Percentiles rank a stretch among this genome's conserved stretches.
These are phyloP conservation scores for Glyphotaelius pellucidus DNA, from an alignment of 2,888 invertebrate species.

Conservation along the genomic window DNA sequence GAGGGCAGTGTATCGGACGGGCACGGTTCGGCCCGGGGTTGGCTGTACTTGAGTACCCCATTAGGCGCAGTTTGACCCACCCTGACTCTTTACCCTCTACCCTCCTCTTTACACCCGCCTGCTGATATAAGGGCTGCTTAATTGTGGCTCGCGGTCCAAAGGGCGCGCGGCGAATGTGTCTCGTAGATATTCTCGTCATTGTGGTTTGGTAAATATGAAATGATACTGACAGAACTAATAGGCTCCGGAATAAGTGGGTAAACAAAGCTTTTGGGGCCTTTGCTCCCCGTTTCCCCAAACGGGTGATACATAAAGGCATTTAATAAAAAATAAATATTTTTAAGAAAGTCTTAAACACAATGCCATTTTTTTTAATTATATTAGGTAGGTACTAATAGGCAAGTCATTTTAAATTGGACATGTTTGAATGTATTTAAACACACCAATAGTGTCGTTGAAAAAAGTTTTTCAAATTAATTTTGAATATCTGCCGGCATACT, in stretches of 20 bases:
- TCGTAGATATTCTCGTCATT: neutral
- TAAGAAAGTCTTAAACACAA: neutral
- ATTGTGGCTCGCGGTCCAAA: slow-evolving; percentile 26
- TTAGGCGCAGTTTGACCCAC: slow-evolving; percentile 43
- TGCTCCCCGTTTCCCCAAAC: neutral
- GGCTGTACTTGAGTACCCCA: slow-evolving; percentile 38
- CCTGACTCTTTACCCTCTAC: slow-evolving; percentile 24
- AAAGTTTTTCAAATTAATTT: too few species aligned
- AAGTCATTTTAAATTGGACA: too few species aligned
- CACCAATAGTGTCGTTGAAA: too few species aligned
- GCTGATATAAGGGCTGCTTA: slow-evolving; percentile 33
- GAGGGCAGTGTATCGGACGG: slow-evolving; percentile 37
- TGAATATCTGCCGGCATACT: too few species aligned
- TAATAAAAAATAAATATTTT: neutral
- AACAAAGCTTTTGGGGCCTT: neutral
- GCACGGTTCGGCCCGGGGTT: slow-evolving; percentile 14
- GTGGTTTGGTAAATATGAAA: slow-evolving; percentile 2
- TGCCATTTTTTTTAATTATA: neutral
- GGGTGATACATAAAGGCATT: too few species aligned
- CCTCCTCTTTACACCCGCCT: neutral
- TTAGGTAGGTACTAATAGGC: too few species aligned
- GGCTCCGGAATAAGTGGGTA: neutral
- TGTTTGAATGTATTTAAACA: too few species aligned
- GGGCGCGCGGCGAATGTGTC: neutral
- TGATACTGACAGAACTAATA: neutral